Evolutionary conservation across 2,888 invertebrate genomes (phyloP).

Genomic region (Saturnia japonica): DNA sequence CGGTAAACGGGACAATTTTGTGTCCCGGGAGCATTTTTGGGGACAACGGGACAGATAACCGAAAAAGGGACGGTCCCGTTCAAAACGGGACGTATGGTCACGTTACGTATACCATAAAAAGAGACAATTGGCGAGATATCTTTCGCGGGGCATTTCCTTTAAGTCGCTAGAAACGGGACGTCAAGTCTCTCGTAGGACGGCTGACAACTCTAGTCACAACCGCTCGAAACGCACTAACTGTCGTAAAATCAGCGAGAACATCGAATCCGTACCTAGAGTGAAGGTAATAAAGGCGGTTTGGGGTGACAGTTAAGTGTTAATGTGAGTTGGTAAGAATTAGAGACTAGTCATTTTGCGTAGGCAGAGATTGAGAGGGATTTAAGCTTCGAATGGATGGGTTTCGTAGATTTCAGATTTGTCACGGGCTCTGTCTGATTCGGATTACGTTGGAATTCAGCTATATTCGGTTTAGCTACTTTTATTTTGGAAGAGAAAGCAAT

Average conservation of each 20-base stretch:
- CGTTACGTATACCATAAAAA: no score
- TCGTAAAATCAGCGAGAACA: neutral
- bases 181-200: no score
- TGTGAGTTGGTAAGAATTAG: neutral
- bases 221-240: no score
- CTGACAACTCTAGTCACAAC: neutral
- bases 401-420: neutral
- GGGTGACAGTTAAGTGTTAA: neutral
- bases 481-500: neutral
- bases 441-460: conserved; percentile 14
- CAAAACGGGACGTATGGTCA: no score
- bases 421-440: neutral
- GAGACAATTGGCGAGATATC: no score
- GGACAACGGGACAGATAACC: no score
- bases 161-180: no score
- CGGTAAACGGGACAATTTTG: no score
- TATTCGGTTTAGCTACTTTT: conserved; percentile 7
- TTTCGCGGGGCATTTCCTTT: no score
- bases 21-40: no score
- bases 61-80: no score
- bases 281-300: neutral
- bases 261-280: neutral
- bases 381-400: neutral
- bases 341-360: neutral
- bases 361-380: neutral